Evolutionary conservation across 2,888 invertebrate species (phyloP), one percentile per base, ranked within the genome.

Genomic region (Drosophila paracracens): DNA sequence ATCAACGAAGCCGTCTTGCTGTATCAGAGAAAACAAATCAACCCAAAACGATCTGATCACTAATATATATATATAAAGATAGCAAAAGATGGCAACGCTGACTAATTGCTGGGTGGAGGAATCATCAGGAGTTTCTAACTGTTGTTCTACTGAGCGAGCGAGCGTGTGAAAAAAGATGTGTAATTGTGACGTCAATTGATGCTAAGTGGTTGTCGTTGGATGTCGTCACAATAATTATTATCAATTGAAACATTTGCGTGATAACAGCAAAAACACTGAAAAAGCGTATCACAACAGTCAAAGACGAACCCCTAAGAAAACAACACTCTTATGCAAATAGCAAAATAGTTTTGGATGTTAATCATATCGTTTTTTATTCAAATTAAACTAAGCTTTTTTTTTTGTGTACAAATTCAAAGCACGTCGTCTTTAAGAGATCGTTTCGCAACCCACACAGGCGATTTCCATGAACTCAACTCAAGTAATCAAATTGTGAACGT

Each of bases 381-480:
- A 16, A 27, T 16, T 50, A n/a, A 33, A 52, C 29, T 0, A 38
- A 11, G 13, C 25, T 56, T 61, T 33, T 27, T 33, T 27, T 27
- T 33, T 10, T 40, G 33, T 54, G 52, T 53, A 50, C 27, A 61
- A 2, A 6, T 48, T 21, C 38, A 38, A 27, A 36, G 59, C 29
- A 56, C 16, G 13, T 16, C 38, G 50, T 50, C 59, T 40, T 46
- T 1, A 51, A 62, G 27, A 60, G 16, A 46, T 46, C n/a, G 56
- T 59, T 66, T 72, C 50, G 27, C 31, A 61, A 46, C 5, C 56
- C 13, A 72, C 60, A 46, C 67, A 56, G 27, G 11, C 27, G 35
- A 53, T 61, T 68, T 64, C 67, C 72, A 71, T 71, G 81, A 78
- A 80, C 71, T 50, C 48, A 46, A 52, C 56, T 46, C 46, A 21